These are phyloP conservation scores for Erythrocercus mccallii DNA, from an alignment of 2,113 vertebrate species.

Conservation along the genomic window DNA sequence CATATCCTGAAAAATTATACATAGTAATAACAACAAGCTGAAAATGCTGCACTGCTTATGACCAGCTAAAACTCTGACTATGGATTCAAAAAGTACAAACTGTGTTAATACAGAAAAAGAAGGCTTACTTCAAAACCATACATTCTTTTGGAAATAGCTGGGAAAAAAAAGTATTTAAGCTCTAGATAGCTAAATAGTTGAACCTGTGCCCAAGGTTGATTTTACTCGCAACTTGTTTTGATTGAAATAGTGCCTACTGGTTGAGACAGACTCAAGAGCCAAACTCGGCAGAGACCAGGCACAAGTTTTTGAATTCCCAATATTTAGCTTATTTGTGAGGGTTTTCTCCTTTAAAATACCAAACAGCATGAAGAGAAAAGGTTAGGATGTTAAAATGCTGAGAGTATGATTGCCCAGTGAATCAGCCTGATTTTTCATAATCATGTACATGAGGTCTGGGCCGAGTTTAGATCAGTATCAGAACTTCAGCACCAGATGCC, in stretches of 20 bases:
- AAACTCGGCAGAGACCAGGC: not conserved
- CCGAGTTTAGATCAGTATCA: not conserved
- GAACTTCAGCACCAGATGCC: not conserved
- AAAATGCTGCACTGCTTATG: not conserved
- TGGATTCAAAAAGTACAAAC: not conserved
- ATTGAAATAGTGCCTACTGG: not conserved
- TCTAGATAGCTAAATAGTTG: slow-evolving; percentile 2
- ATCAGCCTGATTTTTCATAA: not conserved
- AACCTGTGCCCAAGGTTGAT: not conserved
- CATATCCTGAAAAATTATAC: not conserved
- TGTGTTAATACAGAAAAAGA: not conserved
- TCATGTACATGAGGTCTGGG: not conserved
- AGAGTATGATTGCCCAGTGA: not conserved
- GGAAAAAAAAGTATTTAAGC: not conserved
- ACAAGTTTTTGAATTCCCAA: not conserved
- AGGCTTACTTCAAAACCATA: not conserved
- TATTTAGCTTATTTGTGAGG: not conserved
- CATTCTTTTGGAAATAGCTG: not conserved
- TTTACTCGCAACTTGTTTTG: slow-evolving; percentile 19
- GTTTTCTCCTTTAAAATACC: not conserved
- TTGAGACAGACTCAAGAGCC: not conserved
- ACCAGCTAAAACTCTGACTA: not conserved
- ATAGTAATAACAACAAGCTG: not conserved
- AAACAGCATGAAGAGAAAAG: not conserved
- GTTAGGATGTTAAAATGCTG: not conserved